A percentile compares a stretch with the other conserved stretches of the same genome.
Evolutionary conservation across 2,888 invertebrate genomes (phyloP).

Genomic region (Drosophila longiperda): DNA sequence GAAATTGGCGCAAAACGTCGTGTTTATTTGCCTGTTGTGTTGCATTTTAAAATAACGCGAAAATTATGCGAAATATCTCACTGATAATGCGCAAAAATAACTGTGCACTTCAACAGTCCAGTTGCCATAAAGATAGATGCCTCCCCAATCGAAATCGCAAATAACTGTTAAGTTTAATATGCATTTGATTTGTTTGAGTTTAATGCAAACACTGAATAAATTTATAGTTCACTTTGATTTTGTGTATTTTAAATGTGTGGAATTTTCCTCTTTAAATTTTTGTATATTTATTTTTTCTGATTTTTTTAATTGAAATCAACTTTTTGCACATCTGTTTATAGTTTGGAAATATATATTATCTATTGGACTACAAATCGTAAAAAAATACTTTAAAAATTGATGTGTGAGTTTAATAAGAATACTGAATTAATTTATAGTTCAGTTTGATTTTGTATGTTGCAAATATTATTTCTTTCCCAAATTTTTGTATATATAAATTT

Average conservation of each 20-base stretch:
- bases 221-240: not conserved
- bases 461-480: not conserved
- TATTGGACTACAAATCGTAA: not conserved
- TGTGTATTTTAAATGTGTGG: not conserved
- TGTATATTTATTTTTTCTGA: not conserved
- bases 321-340: not conserved
- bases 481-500: no score
- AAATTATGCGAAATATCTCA: conserved; percentile 64
- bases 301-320: not conserved
- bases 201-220: not conserved
- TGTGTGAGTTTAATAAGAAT: conserved; percentile 14
- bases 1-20: conserved; percentile 72
- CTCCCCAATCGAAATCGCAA: not conserved
- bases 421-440: not conserved
- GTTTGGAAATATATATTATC: not conserved
- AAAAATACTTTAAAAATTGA: no score
- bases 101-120: conserved; percentile 13
- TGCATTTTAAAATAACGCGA: conserved; percentile 70
- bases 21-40: conserved; percentile 66
- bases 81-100: conserved; percentile 49
- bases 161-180: conserved; percentile 17
- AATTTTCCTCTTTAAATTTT: not conserved
- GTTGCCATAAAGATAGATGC: conserved; percentile 18
- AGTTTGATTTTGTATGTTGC: not conserved
- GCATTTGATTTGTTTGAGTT: conserved; percentile 32